Conservation (phyloP, 2,797 vertebrate genomes). For the Parambassis ranga region DNA sequence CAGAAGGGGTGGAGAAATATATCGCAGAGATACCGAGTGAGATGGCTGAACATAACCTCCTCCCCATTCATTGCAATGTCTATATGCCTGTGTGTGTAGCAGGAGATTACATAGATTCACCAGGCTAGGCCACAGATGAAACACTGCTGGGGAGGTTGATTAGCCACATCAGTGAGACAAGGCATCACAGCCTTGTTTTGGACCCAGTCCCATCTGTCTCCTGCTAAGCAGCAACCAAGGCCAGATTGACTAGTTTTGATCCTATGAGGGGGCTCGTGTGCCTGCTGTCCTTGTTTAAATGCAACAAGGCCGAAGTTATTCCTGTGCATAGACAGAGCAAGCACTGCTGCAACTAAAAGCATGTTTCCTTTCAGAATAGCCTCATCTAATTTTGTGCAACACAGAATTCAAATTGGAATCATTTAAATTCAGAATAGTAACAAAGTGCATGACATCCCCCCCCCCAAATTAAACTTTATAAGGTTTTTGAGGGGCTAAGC, state of each 20-base stretch:
- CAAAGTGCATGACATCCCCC: no score
- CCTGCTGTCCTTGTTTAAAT: background rate
- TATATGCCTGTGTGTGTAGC: background rate
- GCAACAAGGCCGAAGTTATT: background rate
- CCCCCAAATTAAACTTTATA: no score
- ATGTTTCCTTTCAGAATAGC: constrained; percentile 22
- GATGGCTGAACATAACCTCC: constrained; percentile 25
- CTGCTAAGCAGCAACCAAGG: constrained; percentile 7
- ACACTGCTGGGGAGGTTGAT: constrained; percentile 36
- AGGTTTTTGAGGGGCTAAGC: no score
- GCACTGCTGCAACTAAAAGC: background rate
- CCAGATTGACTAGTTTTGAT: constrained; percentile 25
- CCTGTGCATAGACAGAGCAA: background rate
- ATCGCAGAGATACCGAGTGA: background rate
- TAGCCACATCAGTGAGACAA: constrained; percentile 41
- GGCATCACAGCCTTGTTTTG: constrained; percentile 9
- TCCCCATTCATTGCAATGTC: constrained; percentile 26
- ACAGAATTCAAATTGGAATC: background rate
- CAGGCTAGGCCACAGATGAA: constrained; percentile 20
- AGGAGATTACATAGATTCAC: constrained; percentile 42
- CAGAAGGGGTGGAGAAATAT: background rate
- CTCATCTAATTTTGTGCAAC: background rate
- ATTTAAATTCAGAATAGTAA: no score
- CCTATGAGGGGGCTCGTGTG: background rate
- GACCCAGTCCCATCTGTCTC: constrained; percentile 39